Percentiles rank a stretch among this genome's conserved stretches.
phyloP scores from a whole-genome alignment of 2,797 vertebrate species.

The Potorous gilbertii region DNA sequence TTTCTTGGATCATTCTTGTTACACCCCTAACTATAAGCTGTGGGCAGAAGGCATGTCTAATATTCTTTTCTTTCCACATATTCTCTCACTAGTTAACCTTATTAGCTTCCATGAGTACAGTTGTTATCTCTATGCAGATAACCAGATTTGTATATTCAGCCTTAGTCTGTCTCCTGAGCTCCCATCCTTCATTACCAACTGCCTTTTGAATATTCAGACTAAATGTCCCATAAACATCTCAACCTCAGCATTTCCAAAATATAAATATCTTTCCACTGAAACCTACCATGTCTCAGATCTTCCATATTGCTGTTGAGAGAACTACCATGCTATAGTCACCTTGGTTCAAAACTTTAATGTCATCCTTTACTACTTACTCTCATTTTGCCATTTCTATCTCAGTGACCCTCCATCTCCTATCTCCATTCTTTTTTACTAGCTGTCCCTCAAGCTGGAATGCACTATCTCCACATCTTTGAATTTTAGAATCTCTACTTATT shows the following conservation, averaged over 20 bases:
- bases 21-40: too few species aligned
- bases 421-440: too few species aligned
- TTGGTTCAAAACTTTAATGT: background rate
- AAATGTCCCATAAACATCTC: background rate
- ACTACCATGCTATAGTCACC: background rate
- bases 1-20: too few species aligned
- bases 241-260: background rate
- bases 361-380: background rate
- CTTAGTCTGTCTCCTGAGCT: background rate
- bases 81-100: background rate
- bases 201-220: background rate
- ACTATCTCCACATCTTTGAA: too few species aligned
- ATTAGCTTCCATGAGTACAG: background rate
- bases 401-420: too few species aligned
- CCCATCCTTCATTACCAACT: background rate
- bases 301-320: background rate
- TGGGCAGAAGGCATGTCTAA: too few species aligned
- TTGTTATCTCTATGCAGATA: background rate
- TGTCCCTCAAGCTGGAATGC: too few species aligned
- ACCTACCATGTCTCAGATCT: background rate
- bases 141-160: background rate
- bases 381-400: too few species aligned
- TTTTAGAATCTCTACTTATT: too few species aligned
- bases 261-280: background rate
- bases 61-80: too few species aligned